These are phyloP conservation scores for Sphaerodactylus townsendi DNA, from an alignment of 2,113 vertebrate genomes.

Conservation along the genomic window DNA sequence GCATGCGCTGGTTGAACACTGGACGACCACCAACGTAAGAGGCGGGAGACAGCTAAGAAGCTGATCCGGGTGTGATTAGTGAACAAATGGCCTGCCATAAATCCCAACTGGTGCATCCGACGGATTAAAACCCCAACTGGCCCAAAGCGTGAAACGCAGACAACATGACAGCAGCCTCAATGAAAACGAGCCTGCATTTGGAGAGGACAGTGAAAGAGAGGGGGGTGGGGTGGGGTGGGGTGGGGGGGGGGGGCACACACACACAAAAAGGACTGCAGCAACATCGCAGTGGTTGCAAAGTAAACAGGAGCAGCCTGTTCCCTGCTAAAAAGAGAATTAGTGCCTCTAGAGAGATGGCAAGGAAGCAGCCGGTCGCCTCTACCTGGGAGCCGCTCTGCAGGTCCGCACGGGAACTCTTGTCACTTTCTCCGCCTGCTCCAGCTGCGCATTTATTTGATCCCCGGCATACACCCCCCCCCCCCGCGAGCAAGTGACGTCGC, in stretches of 20 bases:
- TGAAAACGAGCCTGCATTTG: neutral
- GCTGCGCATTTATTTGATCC: conserved; percentile 40
- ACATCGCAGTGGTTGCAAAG: conserved; percentile 10
- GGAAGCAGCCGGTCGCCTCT: conserved; percentile 15
- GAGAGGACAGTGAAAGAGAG: neutral
- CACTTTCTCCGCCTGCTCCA: conserved; percentile 11
- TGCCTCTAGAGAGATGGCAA: conserved; percentile 4
- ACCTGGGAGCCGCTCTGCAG: conserved; percentile 44
- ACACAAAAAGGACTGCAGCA: neutral
- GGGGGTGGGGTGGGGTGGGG: no score
- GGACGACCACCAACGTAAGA: neutral
- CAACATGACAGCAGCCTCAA: conserved; percentile 5
- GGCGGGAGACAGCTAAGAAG: neutral
- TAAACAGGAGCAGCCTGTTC: neutral
- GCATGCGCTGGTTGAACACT: neutral
- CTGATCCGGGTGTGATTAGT: conserved; percentile 40
- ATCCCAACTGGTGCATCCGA: conserved; percentile 25
- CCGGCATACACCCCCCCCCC: conserved; percentile 3
- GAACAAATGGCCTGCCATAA: conserved; percentile 40
- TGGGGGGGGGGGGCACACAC: neutral
- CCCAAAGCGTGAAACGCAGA: conserved; percentile 17
- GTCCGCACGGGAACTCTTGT: conserved; percentile 14
- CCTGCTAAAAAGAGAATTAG: neutral
- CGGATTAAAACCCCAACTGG: neutral
- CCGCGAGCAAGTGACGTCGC: neutral